phyloP scores from a whole-genome alignment of 2,113 vertebrate genomes.

The Plecturocebus donacophilus region DNA sequence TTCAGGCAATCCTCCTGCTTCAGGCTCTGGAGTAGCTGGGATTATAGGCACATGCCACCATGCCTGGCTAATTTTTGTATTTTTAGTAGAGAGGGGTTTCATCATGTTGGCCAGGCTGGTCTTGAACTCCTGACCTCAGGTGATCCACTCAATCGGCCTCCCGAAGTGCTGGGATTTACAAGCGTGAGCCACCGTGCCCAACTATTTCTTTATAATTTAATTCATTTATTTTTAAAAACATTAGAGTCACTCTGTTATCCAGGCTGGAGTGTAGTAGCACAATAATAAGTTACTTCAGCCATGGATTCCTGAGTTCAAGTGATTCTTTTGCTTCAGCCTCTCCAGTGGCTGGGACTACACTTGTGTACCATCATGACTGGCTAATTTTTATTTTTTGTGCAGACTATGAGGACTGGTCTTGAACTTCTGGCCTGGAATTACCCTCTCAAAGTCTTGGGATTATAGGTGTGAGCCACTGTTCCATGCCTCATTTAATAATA shows the following conservation, averaged over 20 bases:
- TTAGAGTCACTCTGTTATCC: neutral
- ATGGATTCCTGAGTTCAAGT: neutral
- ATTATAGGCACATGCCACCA: neutral
- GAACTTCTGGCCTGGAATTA: too few species aligned
- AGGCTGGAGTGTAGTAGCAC: neutral
- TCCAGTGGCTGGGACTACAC: neutral
- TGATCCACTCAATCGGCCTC: neutral
- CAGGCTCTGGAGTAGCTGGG: neutral
- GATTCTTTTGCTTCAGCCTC: neutral
- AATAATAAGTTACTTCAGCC: too few species aligned
- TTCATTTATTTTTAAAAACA: neutral
- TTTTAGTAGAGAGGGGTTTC: neutral
- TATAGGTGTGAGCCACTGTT: too few species aligned
- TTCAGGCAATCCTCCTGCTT: neutral
- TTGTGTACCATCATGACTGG: too few species aligned
- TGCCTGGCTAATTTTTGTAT: neutral
- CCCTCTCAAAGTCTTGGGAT: too few species aligned
- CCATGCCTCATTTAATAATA: constrained; percentile 6
- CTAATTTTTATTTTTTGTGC: too few species aligned
- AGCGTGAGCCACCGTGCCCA: neutral
- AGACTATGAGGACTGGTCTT: too few species aligned
- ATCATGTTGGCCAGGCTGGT: neutral
- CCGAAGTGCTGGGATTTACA: neutral
- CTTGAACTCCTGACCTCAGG: neutral
- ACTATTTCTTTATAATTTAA: neutral